Evolutionary conservation across 2,797 vertebrate species (phyloP).

Genomic region (Anableps anableps): DNA sequence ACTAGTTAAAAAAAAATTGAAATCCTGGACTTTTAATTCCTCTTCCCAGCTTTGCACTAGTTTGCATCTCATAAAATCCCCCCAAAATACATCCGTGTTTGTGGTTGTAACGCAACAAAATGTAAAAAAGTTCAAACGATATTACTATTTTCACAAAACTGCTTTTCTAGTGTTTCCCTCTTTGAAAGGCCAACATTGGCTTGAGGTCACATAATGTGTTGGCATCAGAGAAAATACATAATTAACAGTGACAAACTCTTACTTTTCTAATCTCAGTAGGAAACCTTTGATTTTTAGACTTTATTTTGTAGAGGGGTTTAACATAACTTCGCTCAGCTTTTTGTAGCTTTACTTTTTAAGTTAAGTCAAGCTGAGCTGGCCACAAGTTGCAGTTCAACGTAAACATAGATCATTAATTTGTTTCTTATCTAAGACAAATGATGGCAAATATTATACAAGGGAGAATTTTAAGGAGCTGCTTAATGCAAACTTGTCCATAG

Average conservation of each 20-base stretch:
- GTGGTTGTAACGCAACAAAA: conserved; percentile 1
- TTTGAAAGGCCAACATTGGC: conserved; percentile 46
- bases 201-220: conserved; percentile 49
- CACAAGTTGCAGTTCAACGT: conserved; percentile 16
- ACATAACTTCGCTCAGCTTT: background rate
- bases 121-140: background rate
- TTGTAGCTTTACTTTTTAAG: background rate
- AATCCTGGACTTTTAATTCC: no score
- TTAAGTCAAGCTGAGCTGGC: background rate
- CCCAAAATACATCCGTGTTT: background rate
- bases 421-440: conserved; percentile 16
- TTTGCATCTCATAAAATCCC: background rate
- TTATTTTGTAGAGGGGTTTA: conserved; percentile 6
- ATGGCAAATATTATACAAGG: conserved; percentile 30
- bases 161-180: conserved; percentile 34
- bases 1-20: no score
- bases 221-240: conserved; percentile 47
- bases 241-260: conserved; percentile 46
- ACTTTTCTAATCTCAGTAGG: conserved; percentile 26
- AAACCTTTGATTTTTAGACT: conserved; percentile 15
- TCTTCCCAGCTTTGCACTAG: background rate
- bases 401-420: conserved; percentile 35
- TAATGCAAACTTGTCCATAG: conserved; percentile 76
- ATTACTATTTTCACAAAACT: background rate
- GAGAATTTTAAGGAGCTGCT: conserved; percentile 63